phyloP scores from a whole-genome alignment of 1,140 invertebrate species.

The Galendromus occidentalis region DNA sequence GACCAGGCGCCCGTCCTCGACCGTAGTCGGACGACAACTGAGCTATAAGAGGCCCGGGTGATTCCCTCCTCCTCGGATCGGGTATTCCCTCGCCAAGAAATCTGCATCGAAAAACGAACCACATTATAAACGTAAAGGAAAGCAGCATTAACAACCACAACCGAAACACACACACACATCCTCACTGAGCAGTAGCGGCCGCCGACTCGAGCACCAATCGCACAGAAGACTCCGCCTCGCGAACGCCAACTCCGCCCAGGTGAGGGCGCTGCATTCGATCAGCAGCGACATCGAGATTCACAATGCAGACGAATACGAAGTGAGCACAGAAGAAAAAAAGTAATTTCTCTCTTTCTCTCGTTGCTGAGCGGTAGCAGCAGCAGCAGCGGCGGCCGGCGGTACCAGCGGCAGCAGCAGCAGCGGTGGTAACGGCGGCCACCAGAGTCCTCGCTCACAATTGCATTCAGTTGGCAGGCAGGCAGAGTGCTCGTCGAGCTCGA shows the following conservation, averaged over 20 bases:
- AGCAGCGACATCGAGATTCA: slow-evolving; percentile 12
- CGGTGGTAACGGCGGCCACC: background rate
- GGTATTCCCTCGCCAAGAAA: background rate
- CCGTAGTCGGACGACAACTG: background rate
- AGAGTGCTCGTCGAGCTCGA: slow-evolving; percentile 5
- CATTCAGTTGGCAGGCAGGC: background rate
- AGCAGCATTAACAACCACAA: slow-evolving; percentile 11
- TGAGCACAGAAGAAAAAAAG: slow-evolving; percentile 10
- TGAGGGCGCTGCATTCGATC: slow-evolving; percentile 4
- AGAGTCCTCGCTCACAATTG: slow-evolving; percentile 11
- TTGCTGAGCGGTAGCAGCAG: slow-evolving; percentile 9
- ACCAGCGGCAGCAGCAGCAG: background rate
- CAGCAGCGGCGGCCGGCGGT: slow-evolving; percentile 2
- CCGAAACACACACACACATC: slow-evolving; percentile 3
- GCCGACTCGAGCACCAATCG: slow-evolving; percentile 2
- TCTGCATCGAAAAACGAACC: slow-evolving; percentile 12
- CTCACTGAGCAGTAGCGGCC: background rate
- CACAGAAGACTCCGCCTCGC: background rate
- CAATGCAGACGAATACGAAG: slow-evolving; percentile 11
- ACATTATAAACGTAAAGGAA: slow-evolving; percentile 12
- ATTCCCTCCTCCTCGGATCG: background rate
- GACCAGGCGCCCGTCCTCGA: background rate
- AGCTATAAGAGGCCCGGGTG: background rate
- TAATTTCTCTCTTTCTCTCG: slow-evolving; percentile 10
- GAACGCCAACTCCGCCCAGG: slow-evolving; percentile 1